Evolutionary conservation across 2,113 vertebrate species (phyloP).

Genomic region (Nannospalax galili): DNA sequence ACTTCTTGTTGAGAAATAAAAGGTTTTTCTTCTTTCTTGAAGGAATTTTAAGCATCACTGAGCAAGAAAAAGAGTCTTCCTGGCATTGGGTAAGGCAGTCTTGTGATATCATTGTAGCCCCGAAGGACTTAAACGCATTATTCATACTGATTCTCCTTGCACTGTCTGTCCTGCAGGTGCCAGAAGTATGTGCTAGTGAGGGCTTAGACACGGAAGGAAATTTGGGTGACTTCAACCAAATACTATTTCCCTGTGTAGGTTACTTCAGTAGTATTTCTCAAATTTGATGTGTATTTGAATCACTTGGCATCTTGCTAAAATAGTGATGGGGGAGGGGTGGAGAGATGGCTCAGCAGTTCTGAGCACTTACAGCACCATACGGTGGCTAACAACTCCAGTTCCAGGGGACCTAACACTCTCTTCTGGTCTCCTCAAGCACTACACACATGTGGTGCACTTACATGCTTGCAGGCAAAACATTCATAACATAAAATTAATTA

Average conservation of each 20-base stretch:
- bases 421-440: too few species aligned
- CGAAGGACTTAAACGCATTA: background rate
- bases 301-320: constrained; percentile 3
- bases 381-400: too few species aligned
- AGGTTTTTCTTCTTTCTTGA: background rate
- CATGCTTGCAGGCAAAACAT: too few species aligned
- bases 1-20: constrained; percentile 23
- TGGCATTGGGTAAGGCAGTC: background rate
- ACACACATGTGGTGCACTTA: too few species aligned
- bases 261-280: background rate
- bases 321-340: too few species aligned
- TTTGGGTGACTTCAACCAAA: background rate
- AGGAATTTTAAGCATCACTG: constrained; percentile 28
- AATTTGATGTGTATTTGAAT: background rate
- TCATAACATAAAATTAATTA: too few species aligned
- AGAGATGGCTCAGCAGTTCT: too few species aligned
- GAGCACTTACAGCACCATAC: too few species aligned
- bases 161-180: background rate
- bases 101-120: background rate
- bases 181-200: background rate
- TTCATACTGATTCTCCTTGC: background rate
- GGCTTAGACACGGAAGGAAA: background rate
- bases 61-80: constrained; percentile 21
- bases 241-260: background rate
- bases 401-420: too few species aligned